Base-by-base conservation (phyloP, 2,888 invertebrate species). In the Lymantria dispar region DNA sequence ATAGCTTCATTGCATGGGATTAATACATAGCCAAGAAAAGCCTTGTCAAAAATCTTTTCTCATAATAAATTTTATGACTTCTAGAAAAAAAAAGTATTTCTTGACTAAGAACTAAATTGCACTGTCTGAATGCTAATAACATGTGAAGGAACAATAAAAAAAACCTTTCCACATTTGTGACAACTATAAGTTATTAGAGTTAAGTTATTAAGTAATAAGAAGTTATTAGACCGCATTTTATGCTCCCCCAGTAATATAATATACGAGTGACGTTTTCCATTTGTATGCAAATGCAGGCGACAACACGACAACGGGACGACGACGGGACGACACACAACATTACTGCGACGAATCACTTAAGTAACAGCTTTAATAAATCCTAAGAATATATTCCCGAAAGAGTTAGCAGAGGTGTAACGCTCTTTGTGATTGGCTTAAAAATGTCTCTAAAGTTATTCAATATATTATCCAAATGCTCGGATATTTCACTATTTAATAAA, bases 281-380 rank as follows among this genome's bases (percentile, higher is more conserved):
- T 83, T 87, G 83, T 83, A 87, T 87, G 86, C 82, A 83, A 86
- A 87, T 87, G 80, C 72, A 74, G 62, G 57, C 62, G 56, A 54
- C 53, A 48, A 50, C 52, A 54, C 59, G 72, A 60, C 62, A 65
- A 58, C 50, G 45, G 40, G 55, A 53, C 54, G 52, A 56, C 60
- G 60, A 10, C 56, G 54, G 53, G 53, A 54, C 59, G 62, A 50
- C 59, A 46, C 55, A 51, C 52, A 54, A 48, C 50, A 29, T 10
- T 36, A 38, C 38, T 38, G 38, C 50, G 54, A 22, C 22, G 22
- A 22, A 22, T 22, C 22, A 22, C 22, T 22, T 22, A 22, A 22
- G 22, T 22, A 22, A 22, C 22, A 22, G 22, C 5, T 5, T 22
- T 22, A 22, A 22, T 22, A 22, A 22, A 22, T 22, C 22, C 22